Evolutionary conservation across 1,140 invertebrate species (phyloP), one percentile per base, ranked within the genome.

Genomic region (Sycobia sp.): DNA sequence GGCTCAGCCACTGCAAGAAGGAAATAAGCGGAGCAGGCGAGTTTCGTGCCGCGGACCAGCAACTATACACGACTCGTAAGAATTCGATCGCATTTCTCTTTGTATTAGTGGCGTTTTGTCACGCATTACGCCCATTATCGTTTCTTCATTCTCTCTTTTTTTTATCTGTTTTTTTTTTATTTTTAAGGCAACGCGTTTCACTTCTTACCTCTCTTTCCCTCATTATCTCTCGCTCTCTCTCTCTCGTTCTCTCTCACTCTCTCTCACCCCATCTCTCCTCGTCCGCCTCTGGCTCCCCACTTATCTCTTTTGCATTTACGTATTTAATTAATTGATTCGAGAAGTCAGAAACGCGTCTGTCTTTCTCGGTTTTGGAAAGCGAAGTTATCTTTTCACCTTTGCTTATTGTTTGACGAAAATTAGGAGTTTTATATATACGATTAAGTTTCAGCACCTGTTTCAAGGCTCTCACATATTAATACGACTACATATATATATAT

Each of bases 51-150:
- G 66, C 76, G 74, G 71, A n/a, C n/a, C n/a, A n/a, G n/a, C n/a
- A n/a, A n/a, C n/a, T n/a, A n/a, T n/a, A n/a, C n/a, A n/a, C n/a
- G n/a, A n/a, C n/a, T n/a, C n/a, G n/a, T 56, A 73, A 78, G 77
- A 75, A 76, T 78, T 79, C 73, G 76, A 78, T 76, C 78, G 77
- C 78, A 74, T 79, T 80, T 79, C 74, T 69, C 65, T 78, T 74
- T 65, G 78, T 78, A n/a, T n/a, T n/a, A 72, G 76, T 67, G 75
- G 75, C 76, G 60, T 78, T 8, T 60, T 61, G 46, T 71, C 76
- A 74, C 60, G n/a, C n/a, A n/a, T n/a, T n/a, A n/a, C n/a, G n/a
- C n/a, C n/a, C n/a, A n/a, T n/a, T n/a, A n/a, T n/a, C n/a, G n/a
- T n/a, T n/a, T n/a, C n/a, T n/a, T n/a, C n/a, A n/a, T n/a, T n/a